Evolutionary conservation across 2,113 vertebrate species (phyloP).

Genomic region (Sclerurus mexicanus): DNA sequence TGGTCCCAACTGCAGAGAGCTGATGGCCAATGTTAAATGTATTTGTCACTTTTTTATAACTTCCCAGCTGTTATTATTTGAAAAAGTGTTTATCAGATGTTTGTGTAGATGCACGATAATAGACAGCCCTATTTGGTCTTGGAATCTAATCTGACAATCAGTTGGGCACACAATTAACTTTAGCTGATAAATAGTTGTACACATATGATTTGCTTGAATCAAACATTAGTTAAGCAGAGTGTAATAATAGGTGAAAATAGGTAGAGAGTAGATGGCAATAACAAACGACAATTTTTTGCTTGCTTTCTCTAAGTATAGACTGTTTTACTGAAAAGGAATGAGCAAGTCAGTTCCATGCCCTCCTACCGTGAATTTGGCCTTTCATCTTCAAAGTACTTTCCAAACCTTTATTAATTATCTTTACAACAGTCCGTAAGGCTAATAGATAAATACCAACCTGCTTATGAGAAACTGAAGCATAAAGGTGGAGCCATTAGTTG

Average conservation of each 20-base stretch:
- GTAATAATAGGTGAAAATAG: not conserved
- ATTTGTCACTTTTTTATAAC: not conserved
- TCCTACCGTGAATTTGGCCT: not conserved
- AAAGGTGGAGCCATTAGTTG: conserved; percentile 27
- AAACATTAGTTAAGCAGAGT: not conserved
- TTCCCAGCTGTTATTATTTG: not conserved
- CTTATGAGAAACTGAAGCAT: conserved; percentile 7
- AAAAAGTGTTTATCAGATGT: not conserved
- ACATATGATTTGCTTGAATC: not conserved
- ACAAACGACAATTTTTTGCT: not conserved
- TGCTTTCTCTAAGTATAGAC: not conserved
- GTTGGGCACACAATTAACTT: not conserved
- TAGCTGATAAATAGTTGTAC: not conserved
- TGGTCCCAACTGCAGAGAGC: not conserved
- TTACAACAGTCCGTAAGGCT: not conserved
- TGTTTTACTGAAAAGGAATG: not conserved
- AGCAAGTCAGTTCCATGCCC: not conserved
- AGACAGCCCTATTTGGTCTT: not conserved
- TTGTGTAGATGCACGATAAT: not conserved
- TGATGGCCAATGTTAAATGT: not conserved
- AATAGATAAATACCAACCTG: not conserved
- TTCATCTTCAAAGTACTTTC: conserved; percentile 26
- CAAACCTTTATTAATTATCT: conserved; percentile 49
- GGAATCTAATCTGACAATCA: not conserved
- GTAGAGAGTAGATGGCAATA: not conserved